Evolutionary conservation across 2,113 vertebrate species (phyloP), one percentile per base, ranked within the genome.

Genomic region (Amia ocellicauda): DNA sequence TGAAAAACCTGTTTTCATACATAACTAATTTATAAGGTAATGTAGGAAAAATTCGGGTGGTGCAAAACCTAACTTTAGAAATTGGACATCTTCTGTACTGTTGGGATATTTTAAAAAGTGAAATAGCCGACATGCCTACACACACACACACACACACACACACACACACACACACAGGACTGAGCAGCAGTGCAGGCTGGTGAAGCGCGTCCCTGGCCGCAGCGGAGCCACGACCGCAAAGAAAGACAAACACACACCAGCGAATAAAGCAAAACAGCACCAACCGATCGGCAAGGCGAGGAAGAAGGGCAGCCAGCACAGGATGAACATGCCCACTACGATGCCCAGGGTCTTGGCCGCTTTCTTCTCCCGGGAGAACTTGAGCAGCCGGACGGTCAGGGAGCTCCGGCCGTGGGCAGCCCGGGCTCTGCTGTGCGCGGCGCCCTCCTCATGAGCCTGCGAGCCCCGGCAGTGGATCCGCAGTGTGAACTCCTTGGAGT

Each of bases 281-380:
- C 86, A 86, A 97, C 94, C 93, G 68, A 97, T 88, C 0, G 93
- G 94, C 14, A 97, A 87, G 64, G 91, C 89, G 2, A 95, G 91
- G 86, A 97, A 97, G 90, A 97, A 97, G 17, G 94, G 94, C 16
- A 97, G 82, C 94, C 94, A 97, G 61, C 94, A 97, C 24, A 96
- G 82, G 74, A 94, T 93, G 66, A 97, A 97, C 93, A 96, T 95
- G 61, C 94, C 94, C 14, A 97, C 93, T 72, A 97, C 94, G 43
- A 97, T 95, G 75, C 94, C 94, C 78, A 97, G 5, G 1, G 94
- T 97, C 79, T 97, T 97, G 62, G 94, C 94, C 27, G 94, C 94
- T 77, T 97, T 97, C 88, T 97, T 97, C 82, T 97, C 94, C 69
- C 94, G 85, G 77, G 94, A 97, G 82, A 97, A 97, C 69, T 97